These are phyloP conservation scores for Drosophila tanythrix DNA, from an alignment of 2,888 invertebrate genomes.

Conservation along the genomic window DNA sequence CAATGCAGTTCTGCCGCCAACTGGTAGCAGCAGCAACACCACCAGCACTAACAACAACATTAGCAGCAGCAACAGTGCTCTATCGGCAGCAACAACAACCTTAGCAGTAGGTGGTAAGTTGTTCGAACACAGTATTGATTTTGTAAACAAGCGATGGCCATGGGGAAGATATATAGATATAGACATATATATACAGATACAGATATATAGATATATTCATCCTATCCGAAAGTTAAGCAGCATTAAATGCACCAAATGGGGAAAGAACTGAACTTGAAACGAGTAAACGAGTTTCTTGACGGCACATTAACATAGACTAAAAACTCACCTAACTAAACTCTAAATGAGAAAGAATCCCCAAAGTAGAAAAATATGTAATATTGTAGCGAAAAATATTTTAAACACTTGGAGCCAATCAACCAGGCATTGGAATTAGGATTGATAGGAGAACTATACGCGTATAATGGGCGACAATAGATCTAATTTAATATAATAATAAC, in stretches of 20 bases:
- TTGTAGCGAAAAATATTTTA: not conserved
- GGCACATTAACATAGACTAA: too few species aligned
- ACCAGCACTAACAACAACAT: conserved; percentile 4
- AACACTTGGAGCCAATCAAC: not conserved
- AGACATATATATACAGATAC: not conserved
- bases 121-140: not conserved
- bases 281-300: too few species aligned
- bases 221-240: too few species aligned
- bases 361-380: too few species aligned
- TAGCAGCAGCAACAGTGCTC: conserved; percentile 1
- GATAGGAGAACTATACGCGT: too few species aligned
- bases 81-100: not conserved
- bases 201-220: not conserved
- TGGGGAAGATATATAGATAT: not conserved
- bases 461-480: too few species aligned
- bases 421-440: too few species aligned
- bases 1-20: not conserved
- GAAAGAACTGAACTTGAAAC: too few species aligned
- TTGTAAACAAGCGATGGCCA: not conserved
- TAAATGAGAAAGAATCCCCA: too few species aligned
- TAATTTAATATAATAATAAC: too few species aligned
- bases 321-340: too few species aligned
- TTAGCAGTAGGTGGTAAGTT: not conserved
- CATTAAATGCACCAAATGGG: too few species aligned
- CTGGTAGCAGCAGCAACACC: not conserved